A percentile compares a stretch with the other conserved stretches of the same genome.
These are phyloP conservation scores for Habropoda laboriosa DNA, from an alignment of 1,140 invertebrate species.

Conservation along the genomic window DNA sequence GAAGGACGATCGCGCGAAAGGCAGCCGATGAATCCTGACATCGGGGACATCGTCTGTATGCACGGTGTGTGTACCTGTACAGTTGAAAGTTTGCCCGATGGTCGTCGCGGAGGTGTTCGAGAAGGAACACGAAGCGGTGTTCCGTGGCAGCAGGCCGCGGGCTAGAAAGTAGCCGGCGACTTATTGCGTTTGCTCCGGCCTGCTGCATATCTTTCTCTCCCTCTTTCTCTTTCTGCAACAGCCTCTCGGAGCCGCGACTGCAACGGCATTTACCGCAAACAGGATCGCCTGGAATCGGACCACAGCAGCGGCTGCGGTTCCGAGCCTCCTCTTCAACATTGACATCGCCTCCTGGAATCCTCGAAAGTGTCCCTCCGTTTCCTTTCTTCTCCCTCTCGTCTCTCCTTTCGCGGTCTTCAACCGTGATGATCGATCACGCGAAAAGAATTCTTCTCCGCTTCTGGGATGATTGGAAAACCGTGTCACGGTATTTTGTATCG, in stretches of 20 bases:
- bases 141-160: conserved; percentile 54
- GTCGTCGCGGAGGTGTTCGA: conserved; percentile 7
- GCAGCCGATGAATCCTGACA: conserved; percentile 17
- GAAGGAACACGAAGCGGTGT: conserved; percentile 34
- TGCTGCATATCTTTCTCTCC: conserved; percentile 16
- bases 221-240: not conserved
- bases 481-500: no score
- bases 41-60: not conserved
- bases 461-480: no score
- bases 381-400: no score
- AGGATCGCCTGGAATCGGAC: conserved; percentile 49
- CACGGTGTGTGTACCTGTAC: not conserved
- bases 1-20: conserved; percentile 8
- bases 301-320: conserved; percentile 12
- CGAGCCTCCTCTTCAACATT: conserved; percentile 16
- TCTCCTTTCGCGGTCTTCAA: not conserved
- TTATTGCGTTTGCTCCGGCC: conserved; percentile 59
- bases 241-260: conserved; percentile 34
- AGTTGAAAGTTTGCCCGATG: conserved; percentile 4
- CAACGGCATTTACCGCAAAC: conserved; percentile 60
- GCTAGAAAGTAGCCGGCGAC: conserved; percentile 66
- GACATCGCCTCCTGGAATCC: conserved; percentile 27
- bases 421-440: not conserved
- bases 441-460: no score
- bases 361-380: no score